Conservation (phyloP, 2,797 vertebrate genomes). For the Craterocephalus amniculus region DNA sequence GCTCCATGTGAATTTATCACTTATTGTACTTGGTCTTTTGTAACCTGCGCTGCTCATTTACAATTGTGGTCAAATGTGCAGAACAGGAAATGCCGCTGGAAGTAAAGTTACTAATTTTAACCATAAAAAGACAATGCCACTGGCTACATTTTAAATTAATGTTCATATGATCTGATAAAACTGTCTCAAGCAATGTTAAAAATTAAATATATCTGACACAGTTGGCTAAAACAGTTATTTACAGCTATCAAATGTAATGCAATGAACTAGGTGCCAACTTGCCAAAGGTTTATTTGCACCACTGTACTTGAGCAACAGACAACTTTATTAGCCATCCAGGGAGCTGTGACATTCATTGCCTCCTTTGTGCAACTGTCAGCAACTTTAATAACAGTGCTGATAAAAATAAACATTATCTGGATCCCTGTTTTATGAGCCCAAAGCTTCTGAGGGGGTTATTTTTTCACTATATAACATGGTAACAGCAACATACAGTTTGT, state of each 20-base stretch:
- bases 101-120: not conserved
- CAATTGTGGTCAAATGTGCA: not conserved
- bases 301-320: not conserved
- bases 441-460: too few relatives aligned
- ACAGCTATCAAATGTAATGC: not conserved
- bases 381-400: not conserved
- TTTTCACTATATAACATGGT: too few relatives aligned
- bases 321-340: not conserved
- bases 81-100: not conserved
- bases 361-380: not conserved
- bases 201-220: not conserved
- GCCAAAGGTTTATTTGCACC: conserved; percentile 5
- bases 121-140: not conserved
- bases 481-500: too few relatives aligned
- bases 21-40: too few relatives aligned
- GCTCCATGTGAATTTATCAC: not conserved
- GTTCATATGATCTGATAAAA: not conserved
- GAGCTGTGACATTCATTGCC: not conserved
- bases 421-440: too few relatives aligned
- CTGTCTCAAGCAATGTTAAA: not conserved
- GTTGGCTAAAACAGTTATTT: not conserved
- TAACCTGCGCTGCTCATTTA: not conserved
- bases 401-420: not conserved
- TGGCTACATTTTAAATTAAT: not conserved
- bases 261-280: not conserved